Evolutionary conservation across 1,140 invertebrate species (phyloP).

Genomic region (Neotoxoptera formosana): DNA sequence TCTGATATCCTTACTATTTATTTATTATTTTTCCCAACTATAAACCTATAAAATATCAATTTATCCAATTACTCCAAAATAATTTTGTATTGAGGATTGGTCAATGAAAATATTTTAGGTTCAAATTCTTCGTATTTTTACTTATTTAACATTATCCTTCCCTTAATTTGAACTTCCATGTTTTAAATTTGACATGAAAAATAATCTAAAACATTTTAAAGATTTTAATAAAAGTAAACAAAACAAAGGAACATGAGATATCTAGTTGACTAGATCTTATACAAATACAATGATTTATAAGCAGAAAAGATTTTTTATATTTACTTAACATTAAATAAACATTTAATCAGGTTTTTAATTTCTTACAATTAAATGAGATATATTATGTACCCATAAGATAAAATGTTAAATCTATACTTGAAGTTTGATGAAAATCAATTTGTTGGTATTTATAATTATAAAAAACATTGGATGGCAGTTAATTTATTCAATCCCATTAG

Average conservation of each 20-base stretch:
- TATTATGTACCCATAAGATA: background rate
- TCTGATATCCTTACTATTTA: too few species aligned
- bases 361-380: background rate
- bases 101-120: background rate
- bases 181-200: background rate
- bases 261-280: background rate
- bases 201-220: background rate
- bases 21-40: background rate
- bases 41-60: too few species aligned
- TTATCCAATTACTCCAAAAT: too few species aligned
- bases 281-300: background rate
- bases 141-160: background rate
- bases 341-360: too few species aligned
- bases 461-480: background rate
- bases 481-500: background rate
- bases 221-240: background rate
- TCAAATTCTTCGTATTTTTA: background rate
- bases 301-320: background rate
- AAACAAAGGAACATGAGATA: background rate
- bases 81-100: background rate
- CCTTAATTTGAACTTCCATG: background rate
- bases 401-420: background rate
- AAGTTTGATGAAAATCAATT: background rate
- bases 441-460: background rate
- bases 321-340: background rate